Base-by-base conservation (phyloP, 2,797 vertebrate species). In the Silurus lanzhouensis region DNA sequence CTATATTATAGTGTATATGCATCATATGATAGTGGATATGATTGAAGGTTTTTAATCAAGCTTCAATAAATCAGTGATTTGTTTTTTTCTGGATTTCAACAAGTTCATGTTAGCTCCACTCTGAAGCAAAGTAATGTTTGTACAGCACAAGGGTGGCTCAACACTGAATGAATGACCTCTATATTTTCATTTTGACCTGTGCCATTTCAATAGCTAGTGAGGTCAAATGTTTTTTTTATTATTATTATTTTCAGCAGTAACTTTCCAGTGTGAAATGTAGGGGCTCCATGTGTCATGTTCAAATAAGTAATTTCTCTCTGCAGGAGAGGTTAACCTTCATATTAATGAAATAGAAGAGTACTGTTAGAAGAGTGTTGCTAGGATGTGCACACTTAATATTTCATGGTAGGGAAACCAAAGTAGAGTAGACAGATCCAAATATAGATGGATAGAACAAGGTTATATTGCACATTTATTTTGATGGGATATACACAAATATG, bases 221-320 rank as follows among this genome's bases (percentile, higher is more conserved):
- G 15, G 22, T 48, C 5, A 4, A 48, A 25, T 52, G 22, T 15
- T 57, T 86, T 86, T 76, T 72, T 7, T 52, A 10, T 52, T 52
- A 52, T 52, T 52, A 52, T 52, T 52, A 52, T 52, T 52, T 52
- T 52, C 4, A 44, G n/a, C 2, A 5, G 1, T 66, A 38, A 67
- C 67, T 25, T 68, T 60, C 10, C 13, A 6, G 19, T 25, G 13
- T 76, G 78, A 81, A 31, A 44, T 71, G 48, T 44, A 13, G 25
- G 25, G 66, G 63, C 85, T 72, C 70, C 61, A 48, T 68, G 63
- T 80, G 75, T 76, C 55, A 7, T 63, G 20, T 71, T 83, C 61
- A 87, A 84, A 88, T 88, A 5, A 86, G 19, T 17, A 31, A 84
- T 86, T 82, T 85, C 60, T 64, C 82, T 84, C 64, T 63, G 52